A percentile compares a stretch with the other conserved stretches of the same genome.
Conservation (phyloP, 1,140 invertebrate species). For the Halictus rubicundus region DNA sequence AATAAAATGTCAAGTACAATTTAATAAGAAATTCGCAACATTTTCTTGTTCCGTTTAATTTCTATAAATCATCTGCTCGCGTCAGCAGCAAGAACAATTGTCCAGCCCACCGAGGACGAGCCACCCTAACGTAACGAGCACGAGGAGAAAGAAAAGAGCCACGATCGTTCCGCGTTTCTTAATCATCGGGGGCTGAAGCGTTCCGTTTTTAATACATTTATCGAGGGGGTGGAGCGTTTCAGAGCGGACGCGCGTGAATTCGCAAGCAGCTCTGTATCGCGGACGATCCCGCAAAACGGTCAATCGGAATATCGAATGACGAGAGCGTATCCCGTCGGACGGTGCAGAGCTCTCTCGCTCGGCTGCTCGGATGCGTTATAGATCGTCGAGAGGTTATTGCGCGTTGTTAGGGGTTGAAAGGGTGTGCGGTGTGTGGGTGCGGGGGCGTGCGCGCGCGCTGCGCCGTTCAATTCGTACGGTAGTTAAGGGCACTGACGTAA, state of each 20-base stretch:
- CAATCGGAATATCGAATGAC: constrained; percentile 27
- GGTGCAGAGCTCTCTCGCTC: not conserved
- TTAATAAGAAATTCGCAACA: no score
- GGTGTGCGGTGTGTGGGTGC: not conserved
- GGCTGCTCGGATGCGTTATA: constrained; percentile 47
- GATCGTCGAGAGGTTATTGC: constrained; percentile 47
- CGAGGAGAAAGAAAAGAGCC: not conserved
- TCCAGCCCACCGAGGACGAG: no score
- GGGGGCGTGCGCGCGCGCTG: constrained; percentile 8
- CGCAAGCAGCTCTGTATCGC: not conserved
- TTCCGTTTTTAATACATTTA: no score
- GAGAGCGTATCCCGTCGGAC: not conserved
- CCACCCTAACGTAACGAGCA: no score
- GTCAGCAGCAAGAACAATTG: no score
- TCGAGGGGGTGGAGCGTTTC: no score
- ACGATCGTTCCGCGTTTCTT: no score
- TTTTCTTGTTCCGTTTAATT: no score
- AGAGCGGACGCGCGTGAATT: not conserved
- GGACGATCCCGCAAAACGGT: not conserved
- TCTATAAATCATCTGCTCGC: no score
- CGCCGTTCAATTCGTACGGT: constrained; percentile 66
- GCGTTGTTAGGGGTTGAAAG: constrained; percentile 47
- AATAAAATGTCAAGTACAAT: no score
- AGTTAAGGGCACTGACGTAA: constrained; percentile 72
- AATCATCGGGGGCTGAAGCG: no score